phyloP scores from a whole-genome alignment of 2,113 vertebrate genomes.

The Cyanocitta stelleri region DNA sequence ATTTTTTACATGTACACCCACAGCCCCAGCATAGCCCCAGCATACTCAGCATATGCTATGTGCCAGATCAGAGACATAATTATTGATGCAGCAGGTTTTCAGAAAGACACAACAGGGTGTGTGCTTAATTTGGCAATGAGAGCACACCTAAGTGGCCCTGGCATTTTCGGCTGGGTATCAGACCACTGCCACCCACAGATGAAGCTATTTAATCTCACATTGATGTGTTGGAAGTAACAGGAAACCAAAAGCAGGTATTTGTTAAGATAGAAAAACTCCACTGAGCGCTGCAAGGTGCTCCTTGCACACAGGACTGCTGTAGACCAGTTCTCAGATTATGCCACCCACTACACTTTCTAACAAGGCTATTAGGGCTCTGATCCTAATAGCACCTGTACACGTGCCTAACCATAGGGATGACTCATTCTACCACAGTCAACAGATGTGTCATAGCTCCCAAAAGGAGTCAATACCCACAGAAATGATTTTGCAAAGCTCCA shows the following conservation, averaged over 20 bases:
- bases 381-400: background rate
- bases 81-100: conserved; percentile 48
- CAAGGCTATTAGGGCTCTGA: background rate
- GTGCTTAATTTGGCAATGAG: conserved; percentile 27
- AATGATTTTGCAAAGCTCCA: background rate
- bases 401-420: background rate
- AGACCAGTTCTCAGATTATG: background rate
- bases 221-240: background rate
- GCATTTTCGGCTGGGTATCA: background rate
- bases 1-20: background rate
- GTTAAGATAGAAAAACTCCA: background rate
- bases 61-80: conserved; percentile 16
- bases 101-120: conserved; percentile 47
- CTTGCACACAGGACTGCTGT: background rate
- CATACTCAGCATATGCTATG: background rate
- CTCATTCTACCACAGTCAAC: background rate
- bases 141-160: conserved; percentile 22
- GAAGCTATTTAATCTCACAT: background rate
- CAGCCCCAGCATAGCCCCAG: background rate
- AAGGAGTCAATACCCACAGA: background rate
- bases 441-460: background rate
- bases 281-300: background rate
- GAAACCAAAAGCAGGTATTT: background rate
- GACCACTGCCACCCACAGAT: background rate
- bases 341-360: conserved; percentile 19